phyloP scores from a whole-genome alignment of 2,888 invertebrate genomes.

The Erebia aethiops region DNA sequence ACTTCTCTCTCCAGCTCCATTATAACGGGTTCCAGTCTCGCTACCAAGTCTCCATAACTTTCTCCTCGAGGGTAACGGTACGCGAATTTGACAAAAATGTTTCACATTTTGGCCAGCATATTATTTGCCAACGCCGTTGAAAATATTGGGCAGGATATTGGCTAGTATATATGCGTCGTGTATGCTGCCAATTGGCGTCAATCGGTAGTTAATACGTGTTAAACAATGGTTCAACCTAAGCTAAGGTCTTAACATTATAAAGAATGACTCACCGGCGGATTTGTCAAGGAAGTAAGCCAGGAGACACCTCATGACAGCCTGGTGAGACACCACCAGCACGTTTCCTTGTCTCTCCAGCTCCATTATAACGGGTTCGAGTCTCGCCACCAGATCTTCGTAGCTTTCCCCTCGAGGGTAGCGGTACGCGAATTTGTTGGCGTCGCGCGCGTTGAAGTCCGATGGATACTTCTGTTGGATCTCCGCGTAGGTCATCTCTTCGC shows the following conservation, averaged over 20 bases:
- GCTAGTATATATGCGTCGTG: no score
- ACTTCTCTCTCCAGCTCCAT: conserved; percentile 99
- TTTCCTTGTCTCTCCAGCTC: conserved; percentile 98
- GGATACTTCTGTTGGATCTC: conserved; percentile 97
- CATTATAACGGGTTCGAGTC: conserved; percentile 99
- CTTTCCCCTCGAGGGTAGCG: conserved; percentile 96
- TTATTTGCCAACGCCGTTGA: no score
- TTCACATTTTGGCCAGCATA: no score
- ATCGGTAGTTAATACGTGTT: no score
- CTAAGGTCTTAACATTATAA: neutral
- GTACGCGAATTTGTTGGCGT: conserved; percentile 98
- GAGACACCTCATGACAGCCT: conserved; percentile 97
- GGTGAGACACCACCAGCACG: conserved; percentile 97
- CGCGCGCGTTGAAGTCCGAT: conserved; percentile 96
- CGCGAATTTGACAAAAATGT: no score
- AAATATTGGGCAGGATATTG: no score
- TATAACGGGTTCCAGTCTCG: conserved; percentile 98
- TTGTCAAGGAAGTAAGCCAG: conserved; percentile 99
- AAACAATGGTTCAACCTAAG: no score
- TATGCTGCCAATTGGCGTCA: no score
- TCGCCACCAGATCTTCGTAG: conserved; percentile 98
- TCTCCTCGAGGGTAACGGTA: conserved; percentile 92
- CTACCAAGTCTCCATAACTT: conserved; percentile 99
- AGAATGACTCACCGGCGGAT: conserved; percentile 88
- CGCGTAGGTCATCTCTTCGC: conserved; percentile 99